phyloP scores from a whole-genome alignment of 2,113 vertebrate species.

The Perca flavescens region DNA sequence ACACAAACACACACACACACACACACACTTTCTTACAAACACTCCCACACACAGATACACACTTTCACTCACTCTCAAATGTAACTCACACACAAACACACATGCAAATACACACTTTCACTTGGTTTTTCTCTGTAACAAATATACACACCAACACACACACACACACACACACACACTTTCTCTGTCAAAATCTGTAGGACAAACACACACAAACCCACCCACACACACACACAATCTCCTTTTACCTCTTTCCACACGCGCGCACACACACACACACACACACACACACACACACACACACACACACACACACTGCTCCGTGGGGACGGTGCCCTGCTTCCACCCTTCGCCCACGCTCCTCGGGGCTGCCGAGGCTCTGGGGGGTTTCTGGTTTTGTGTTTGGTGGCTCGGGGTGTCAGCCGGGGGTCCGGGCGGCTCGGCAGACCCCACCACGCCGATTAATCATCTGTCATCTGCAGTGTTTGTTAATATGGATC shows the following conservation, averaged over 20 bases:
- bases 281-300: conserved; percentile 16
- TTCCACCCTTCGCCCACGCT: conserved; percentile 81
- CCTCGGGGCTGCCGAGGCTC: conserved; percentile 54
- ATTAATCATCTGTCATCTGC: conserved; percentile 82
- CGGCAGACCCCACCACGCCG: conserved; percentile 69
- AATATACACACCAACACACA: conserved; percentile 8
- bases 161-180: conserved; percentile 21
- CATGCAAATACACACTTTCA: not conserved
- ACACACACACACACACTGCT: conserved; percentile 41
- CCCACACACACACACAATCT: conserved; percentile 28
- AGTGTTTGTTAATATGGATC: conserved; percentile 75
- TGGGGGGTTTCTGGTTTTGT: conserved; percentile 74
- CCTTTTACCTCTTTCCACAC: not conserved
- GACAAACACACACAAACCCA: conserved; percentile 40
- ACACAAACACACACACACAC: conserved; percentile 3
- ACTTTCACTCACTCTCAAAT: not conserved
- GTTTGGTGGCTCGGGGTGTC: conserved; percentile 68
- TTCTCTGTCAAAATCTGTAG: conserved; percentile 43
- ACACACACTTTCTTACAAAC: conserved; percentile 23
- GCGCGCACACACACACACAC: conserved; percentile 15
- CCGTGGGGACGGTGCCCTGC: conserved; percentile 71
- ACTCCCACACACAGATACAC: conserved; percentile 10
- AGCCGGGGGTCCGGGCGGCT: conserved; percentile 70
- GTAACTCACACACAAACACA: not conserved
- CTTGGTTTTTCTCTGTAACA: not conserved